Conservation (phyloP, 2,888 invertebrate genomes). For the Rhorus exstirpatorius region DNA sequence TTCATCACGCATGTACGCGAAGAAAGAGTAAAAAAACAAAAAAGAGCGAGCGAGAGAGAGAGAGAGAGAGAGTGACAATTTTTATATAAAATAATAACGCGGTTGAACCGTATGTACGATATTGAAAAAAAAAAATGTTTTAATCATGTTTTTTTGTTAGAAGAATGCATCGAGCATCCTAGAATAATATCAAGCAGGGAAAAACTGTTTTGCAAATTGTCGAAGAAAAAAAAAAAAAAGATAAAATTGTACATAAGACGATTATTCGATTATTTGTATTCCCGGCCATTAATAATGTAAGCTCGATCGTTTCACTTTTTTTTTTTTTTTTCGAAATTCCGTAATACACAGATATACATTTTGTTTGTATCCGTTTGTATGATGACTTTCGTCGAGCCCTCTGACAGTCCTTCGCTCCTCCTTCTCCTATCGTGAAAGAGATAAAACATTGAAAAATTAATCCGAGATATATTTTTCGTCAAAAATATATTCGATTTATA, state of each 20-base stretch:
- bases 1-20: constrained; percentile 22
- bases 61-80: constrained; percentile 9
- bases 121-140: constrained; percentile 24
- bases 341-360: no score
- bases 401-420: no score
- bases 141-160: constrained; percentile 20
- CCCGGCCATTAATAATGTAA: constrained; percentile 1
- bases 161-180: constrained; percentile 10
- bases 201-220: constrained; percentile 23
- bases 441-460: no score
- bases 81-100: constrained; percentile 23
- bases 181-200: constrained; percentile 22
- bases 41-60: no score
- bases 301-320: constrained; percentile 12
- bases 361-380: no score
- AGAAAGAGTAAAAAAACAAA: no score
- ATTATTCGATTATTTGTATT: constrained; percentile 12
- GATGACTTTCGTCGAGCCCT: no score
- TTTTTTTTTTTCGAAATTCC: no score
- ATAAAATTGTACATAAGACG: constrained; percentile 53
- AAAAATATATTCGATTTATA: no score
- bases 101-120: constrained; percentile 43
- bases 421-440: no score
- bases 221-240: constrained; percentile 8
- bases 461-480: no score